A percentile compares a stretch with the other conserved stretches of the same genome.
Conservation (phyloP, 2,797 vertebrate species). For the Hydrocynus forskahlii region DNA sequence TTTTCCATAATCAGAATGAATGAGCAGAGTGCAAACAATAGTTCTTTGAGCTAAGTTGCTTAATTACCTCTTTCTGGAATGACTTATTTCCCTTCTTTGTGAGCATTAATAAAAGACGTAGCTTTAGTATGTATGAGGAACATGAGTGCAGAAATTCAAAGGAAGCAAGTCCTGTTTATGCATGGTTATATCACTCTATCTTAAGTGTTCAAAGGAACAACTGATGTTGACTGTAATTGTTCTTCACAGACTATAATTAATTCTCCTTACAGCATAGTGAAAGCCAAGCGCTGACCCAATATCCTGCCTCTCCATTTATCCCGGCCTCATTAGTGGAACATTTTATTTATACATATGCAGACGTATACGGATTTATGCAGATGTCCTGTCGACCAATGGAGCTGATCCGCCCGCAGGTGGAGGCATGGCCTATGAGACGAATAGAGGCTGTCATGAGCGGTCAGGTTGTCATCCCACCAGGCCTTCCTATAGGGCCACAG, state of each 20-base stretch:
- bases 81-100: slow-evolving; percentile 37
- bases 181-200: background rate
- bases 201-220: slow-evolving; percentile 3
- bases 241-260: slow-evolving; percentile 44
- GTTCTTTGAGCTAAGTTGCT: slow-evolving; percentile 55
- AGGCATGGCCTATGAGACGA: slow-evolving; percentile 50
- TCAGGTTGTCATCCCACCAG: slow-evolving; percentile 29
- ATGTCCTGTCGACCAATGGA: slow-evolving; percentile 36
- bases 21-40: slow-evolving; percentile 49
- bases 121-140: slow-evolving; percentile 17
- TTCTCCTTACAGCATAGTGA: slow-evolving; percentile 46
- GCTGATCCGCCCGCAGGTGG: slow-evolving; percentile 10
- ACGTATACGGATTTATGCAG: slow-evolving; percentile 49
- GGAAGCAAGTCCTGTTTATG: background rate
- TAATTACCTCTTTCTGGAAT: slow-evolving; percentile 59
- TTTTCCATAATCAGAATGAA: slow-evolving; percentile 32
- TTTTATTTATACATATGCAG: slow-evolving; percentile 56
- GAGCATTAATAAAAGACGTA: slow-evolving; percentile 50
- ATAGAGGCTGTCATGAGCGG: slow-evolving; percentile 37
- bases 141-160: slow-evolving; percentile 1
- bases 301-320: slow-evolving; percentile 35
- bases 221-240: slow-evolving; percentile 40
- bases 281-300: slow-evolving; percentile 38
- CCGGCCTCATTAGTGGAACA: slow-evolving; percentile 32
- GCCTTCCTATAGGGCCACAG: slow-evolving; percentile 10